phyloP scores from a whole-genome alignment of 2,888 invertebrate genomes.

The Caenorhabditis auriculariae region DNA sequence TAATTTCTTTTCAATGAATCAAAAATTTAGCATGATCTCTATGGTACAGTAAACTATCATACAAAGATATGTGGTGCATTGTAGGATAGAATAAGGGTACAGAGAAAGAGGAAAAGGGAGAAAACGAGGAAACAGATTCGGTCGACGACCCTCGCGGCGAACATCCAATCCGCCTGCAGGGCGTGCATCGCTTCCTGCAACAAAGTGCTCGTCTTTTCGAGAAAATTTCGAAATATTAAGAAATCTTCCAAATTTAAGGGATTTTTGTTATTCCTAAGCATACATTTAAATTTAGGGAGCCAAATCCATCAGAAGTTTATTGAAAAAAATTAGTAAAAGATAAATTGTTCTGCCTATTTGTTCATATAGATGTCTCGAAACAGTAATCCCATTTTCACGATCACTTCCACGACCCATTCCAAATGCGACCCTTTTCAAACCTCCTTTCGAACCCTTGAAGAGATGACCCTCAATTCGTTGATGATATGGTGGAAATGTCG shows the following conservation, averaged over 20 bases:
- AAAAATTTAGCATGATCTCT: no score
- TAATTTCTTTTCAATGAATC: no score
- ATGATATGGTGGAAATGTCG: conserved; percentile 40
- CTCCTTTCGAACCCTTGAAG: conserved; percentile 58
- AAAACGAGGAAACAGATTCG: conserved; percentile 59
- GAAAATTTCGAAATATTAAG: no score
- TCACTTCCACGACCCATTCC: background rate
- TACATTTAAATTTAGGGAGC: no score
- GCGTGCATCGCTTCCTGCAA: conserved; percentile 54
- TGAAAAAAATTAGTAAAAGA: no score
- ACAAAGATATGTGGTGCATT: conserved; percentile 58
- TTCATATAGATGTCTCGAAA: no score
- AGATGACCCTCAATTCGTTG: conserved; percentile 44
- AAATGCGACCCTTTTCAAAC: conserved; percentile 16
- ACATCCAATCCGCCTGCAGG: conserved; percentile 60
- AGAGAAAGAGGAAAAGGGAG: conserved; percentile 52
- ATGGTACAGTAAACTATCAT: no score
- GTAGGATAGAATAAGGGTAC: conserved; percentile 52
- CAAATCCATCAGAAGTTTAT: no score
- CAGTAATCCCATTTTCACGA: no score
- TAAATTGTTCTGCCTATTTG: no score
- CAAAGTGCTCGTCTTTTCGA: background rate
- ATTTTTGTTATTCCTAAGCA: no score
- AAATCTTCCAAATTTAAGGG: no score
- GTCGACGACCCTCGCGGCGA: conserved; percentile 59